Conservation (phyloP, 2,113 vertebrate genomes). For the Pachyramphus minor region DNA sequence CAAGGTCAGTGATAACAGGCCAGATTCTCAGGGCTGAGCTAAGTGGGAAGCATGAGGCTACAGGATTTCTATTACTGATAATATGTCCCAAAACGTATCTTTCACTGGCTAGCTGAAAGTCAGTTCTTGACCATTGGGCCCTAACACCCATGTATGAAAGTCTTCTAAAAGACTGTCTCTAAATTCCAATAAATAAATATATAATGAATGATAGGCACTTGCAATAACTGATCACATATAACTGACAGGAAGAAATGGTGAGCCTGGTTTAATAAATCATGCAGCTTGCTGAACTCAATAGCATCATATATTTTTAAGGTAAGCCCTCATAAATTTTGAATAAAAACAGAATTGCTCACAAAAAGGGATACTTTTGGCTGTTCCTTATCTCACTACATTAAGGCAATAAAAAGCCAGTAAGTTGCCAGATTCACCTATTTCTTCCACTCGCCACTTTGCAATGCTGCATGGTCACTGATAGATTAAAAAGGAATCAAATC, state of each 20-base stretch:
- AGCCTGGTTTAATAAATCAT: not conserved
- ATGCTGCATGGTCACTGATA: not conserved
- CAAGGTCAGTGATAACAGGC: not conserved
- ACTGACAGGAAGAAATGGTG: conserved; percentile 3
- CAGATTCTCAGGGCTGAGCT: not conserved
- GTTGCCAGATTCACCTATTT: not conserved
- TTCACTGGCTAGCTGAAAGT: not conserved
- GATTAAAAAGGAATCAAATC: not conserved
- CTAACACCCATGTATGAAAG: not conserved
- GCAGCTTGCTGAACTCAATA: not conserved
- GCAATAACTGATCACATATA: not conserved
- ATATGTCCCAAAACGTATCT: not conserved
- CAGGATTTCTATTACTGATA: not conserved
- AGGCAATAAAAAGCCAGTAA: not conserved
- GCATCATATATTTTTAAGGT: conserved; percentile 22
- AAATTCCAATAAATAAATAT: not conserved
- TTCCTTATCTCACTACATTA: not conserved
- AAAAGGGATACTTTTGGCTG: not conserved
- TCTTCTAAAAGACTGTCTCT: not conserved
- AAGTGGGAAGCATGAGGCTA: not conserved
- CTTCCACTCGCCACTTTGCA: not conserved
- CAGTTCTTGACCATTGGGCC: not conserved
- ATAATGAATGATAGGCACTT: not conserved
- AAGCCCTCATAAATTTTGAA: not conserved
- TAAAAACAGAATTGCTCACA: not conserved